Evolutionary conservation across 2,888 invertebrate genomes (phyloP).

Genomic region (Anoncus sp.): DNA sequence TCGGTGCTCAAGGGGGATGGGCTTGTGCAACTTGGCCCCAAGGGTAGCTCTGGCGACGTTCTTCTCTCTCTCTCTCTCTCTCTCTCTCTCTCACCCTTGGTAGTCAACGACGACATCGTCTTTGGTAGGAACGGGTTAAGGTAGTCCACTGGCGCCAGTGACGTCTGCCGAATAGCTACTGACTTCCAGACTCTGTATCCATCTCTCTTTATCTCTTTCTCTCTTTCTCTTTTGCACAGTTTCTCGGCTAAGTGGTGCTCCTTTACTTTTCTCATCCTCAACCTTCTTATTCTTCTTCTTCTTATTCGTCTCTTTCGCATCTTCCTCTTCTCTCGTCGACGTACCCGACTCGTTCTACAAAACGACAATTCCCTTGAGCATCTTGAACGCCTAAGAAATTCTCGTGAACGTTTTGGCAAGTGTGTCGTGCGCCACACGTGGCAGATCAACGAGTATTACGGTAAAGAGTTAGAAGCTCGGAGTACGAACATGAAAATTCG

Average conservation of each 20-base stretch:
- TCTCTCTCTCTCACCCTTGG: slow-evolving; percentile 38
- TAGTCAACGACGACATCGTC: slow-evolving; percentile 60
- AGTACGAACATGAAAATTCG: slow-evolving; percentile 3
- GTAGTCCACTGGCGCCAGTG: slow-evolving; percentile 82
- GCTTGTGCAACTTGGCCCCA: slow-evolving; percentile 68
- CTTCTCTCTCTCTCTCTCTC: slow-evolving; percentile 38
- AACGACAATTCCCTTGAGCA: slow-evolving; percentile 47
- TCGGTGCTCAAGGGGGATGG: slow-evolving; percentile 56
- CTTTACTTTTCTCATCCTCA: slow-evolving; percentile 43
- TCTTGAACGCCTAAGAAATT: slow-evolving; percentile 41
- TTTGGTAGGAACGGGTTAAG: slow-evolving; percentile 71
- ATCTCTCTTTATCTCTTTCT: not conserved
- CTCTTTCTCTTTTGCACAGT: slow-evolving; percentile 64
- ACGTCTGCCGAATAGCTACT: slow-evolving; percentile 81
- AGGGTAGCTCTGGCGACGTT: slow-evolving; percentile 60
- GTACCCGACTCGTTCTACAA: slow-evolving; percentile 3
- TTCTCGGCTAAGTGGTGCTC: slow-evolving; percentile 66
- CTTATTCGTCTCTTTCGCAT: slow-evolving; percentile 12
- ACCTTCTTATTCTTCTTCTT: not conserved
- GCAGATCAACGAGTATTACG: slow-evolving; percentile 40
- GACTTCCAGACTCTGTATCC: slow-evolving; percentile 78
- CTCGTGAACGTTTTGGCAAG: slow-evolving; percentile 45
- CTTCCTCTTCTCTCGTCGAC: slow-evolving; percentile 11
- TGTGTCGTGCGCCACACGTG: slow-evolving; percentile 30
- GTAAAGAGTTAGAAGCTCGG: slow-evolving; percentile 18